phyloP scores from a whole-genome alignment of 2,113 vertebrate species.

The Orcinus orca region DNA sequence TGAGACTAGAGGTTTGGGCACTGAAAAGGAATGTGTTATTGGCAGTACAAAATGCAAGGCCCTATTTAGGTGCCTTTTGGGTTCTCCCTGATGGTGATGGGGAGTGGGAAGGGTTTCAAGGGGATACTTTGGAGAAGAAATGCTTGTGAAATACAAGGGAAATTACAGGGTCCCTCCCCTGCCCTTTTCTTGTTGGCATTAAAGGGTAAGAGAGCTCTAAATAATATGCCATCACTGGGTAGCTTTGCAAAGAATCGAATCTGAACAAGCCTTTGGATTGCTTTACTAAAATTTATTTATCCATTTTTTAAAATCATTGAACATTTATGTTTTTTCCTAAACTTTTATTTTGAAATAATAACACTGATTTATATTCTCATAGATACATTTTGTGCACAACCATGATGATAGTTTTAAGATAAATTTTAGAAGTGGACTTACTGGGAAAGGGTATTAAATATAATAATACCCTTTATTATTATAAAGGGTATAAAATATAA shows the following conservation, averaged over 20 bases:
- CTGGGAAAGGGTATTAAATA: neutral
- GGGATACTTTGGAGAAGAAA: neutral
- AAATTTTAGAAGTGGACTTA: neutral
- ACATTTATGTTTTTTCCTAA: neutral
- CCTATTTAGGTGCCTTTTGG: neutral
- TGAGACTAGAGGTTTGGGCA: neutral
- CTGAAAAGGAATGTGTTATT: neutral
- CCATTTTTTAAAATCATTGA: neutral
- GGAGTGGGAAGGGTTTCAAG: neutral
- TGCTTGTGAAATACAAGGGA: neutral
- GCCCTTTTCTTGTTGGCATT: neutral
- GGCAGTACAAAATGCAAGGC: neutral
- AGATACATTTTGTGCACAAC: neutral
- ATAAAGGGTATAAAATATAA: too few relatives aligned
- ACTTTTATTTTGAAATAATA: neutral
- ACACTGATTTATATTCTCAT: neutral
- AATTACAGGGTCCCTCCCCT: fast-evolving
- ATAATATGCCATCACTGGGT: neutral
- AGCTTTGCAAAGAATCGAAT: neutral
- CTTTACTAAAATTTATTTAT: neutral
- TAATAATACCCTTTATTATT: too few relatives aligned
- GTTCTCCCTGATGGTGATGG: neutral
- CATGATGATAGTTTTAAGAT: neutral
- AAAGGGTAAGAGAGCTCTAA: neutral
- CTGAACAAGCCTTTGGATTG: neutral